These are phyloP conservation scores for Hemistola chrysoprasaria DNA, from an alignment of 2,888 invertebrate species.

Conservation along the genomic window DNA sequence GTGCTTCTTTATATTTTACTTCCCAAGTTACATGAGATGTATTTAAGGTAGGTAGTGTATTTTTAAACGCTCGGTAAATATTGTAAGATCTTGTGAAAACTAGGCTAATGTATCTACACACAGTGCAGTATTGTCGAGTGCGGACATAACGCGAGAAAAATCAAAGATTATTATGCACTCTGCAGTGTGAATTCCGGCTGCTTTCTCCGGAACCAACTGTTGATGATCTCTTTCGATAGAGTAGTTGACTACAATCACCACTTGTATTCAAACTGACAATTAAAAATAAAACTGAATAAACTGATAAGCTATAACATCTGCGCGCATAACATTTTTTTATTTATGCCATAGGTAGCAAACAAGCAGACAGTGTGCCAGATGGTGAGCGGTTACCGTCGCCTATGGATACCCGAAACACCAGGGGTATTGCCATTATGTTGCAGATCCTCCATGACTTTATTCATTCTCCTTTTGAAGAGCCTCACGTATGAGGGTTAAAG, in stretches of 20 bases:
- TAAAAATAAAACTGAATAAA: conserved; percentile 2
- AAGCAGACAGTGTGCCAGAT: too few species aligned
- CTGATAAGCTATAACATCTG: conserved; percentile 1
- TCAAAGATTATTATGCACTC: conserved; percentile 22
- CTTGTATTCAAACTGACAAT: conserved; percentile 37
- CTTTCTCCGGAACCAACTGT: conserved; percentile 48
- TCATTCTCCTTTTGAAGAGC: too few species aligned
- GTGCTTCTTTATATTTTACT: too few species aligned
- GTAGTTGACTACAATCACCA: conserved; percentile 37
- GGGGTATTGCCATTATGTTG: too few species aligned
- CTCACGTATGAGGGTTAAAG: too few species aligned
- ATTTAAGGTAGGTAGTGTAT: too few species aligned
- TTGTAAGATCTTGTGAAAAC: conserved; percentile 9
- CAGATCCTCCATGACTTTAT: too few species aligned
- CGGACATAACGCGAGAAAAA: conserved; percentile 14
- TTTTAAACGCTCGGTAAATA: background rate
- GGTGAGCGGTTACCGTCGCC: too few species aligned
- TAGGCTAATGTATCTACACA: conserved; percentile 16
- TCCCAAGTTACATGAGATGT: too few species aligned
- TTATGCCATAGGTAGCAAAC: too few species aligned
- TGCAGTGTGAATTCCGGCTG: conserved; percentile 34
- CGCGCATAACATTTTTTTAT: too few species aligned
- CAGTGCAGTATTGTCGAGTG: conserved; percentile 13
- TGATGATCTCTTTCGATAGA: conserved; percentile 36
- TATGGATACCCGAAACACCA: too few species aligned